phyloP scores from a whole-genome alignment of 2,888 invertebrate genomes.

The Octodonta nipae region DNA sequence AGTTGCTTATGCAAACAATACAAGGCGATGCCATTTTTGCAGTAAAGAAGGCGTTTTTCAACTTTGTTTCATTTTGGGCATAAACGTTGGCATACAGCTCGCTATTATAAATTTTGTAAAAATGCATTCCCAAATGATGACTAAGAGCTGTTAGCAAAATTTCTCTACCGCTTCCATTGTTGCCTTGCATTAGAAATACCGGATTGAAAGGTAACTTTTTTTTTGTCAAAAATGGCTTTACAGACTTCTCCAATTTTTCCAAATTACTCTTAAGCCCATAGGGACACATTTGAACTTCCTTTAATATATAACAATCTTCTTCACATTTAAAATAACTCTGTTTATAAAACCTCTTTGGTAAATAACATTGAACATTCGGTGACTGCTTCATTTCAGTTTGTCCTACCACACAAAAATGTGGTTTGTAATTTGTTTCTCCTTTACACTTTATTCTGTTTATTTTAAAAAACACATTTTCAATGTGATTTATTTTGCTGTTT shows the following conservation, averaged over 20 bases:
- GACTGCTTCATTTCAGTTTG: conserved; percentile 48
- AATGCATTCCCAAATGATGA: conserved; percentile 52
- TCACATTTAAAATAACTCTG: too few relatives aligned
- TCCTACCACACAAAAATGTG: conserved; percentile 44
- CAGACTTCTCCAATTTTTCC: conserved; percentile 44
- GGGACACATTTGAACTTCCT: too few relatives aligned
- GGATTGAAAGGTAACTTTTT: conserved; percentile 39
- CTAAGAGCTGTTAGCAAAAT: conserved; percentile 45
- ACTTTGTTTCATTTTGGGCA: conserved; percentile 70
- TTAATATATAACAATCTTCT: too few relatives aligned
- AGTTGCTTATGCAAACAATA: conserved; percentile 57
- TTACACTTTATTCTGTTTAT: conserved; percentile 27
- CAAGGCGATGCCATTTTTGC: conserved; percentile 61
- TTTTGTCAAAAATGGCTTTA: conserved; percentile 49
- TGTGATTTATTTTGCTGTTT: conserved; percentile 22
- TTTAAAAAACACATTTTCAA: conserved; percentile 34
- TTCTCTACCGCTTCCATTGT: conserved; percentile 56
- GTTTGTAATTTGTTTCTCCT: conserved; percentile 14
- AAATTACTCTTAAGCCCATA: conserved; percentile 45
- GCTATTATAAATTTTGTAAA: conserved; percentile 56
- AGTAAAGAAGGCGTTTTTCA: conserved; percentile 56
- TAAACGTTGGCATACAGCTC: conserved; percentile 65
- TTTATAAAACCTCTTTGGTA: too few relatives aligned
- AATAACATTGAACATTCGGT: conserved; percentile 40
- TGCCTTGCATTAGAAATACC: conserved; percentile 55